Base-by-base conservation (phyloP, 1,140 invertebrate species). In the Chrysoperla carnea region DNA sequence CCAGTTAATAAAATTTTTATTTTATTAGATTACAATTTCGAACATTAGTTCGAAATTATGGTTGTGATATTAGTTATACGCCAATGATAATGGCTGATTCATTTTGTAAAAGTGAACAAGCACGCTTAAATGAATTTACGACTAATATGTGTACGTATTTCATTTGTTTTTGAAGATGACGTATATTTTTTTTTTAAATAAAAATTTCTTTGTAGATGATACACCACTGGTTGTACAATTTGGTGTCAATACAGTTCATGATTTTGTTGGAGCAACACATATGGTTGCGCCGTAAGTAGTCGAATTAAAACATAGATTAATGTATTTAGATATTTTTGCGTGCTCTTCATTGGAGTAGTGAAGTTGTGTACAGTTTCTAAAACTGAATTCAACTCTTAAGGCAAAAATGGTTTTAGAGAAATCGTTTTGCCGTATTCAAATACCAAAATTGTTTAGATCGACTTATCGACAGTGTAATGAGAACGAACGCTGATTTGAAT, bases 51-150 rank as follows among this genome's bases (percentile, higher is more conserved):
- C 68, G 78, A 58, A 72, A 75, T 54, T 93, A 94, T 62, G 75
- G 77, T 41, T 89, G 86, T 53, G 87, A 97, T 60, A 60, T 98
- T 40, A 80, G 84, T 41, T 98, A 87, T 55, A 93, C 91, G 0
- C 92, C 93, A 14, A 97, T 98, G 93, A 94, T 97, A 47, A 63
- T 96, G 42, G 86, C 91, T 1, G 81, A 94, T 61, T 91, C 87
- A 5, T 96, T 97, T 68, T 72, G 89, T 37, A 73, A 79, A 56
- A 95, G 91, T 46, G 60, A 73, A 27, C 84, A 90, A 67, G 92
- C 90, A 17, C 73, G 93, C 51, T 64, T 76, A 15, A 87, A 75
- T 66, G 92, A 96, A 63, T 96, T 96, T 61, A 73, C 76, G 6
- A 93, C 87, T 6, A 81, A 75, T 56, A 49, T 55, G 53, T 61